Conservation (phyloP, 92 coral and sea anemone species). For the Palythoa heliodiscus region DNA sequence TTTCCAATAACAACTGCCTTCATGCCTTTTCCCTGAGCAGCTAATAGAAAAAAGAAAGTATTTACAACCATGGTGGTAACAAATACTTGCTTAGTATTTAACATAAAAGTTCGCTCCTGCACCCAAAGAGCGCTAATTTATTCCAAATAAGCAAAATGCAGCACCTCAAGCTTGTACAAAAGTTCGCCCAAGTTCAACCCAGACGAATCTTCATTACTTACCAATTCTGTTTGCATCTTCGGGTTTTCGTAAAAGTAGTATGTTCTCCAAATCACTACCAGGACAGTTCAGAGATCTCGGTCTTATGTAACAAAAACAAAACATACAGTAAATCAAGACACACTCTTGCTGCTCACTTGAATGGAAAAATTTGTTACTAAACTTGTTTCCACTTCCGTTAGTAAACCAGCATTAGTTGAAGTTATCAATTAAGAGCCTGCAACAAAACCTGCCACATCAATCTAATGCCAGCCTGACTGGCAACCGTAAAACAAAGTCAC, state of each 20-base stretch:
- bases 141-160: no score
- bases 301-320: slow-evolving; percentile 40
- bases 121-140: not conserved
- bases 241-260: slow-evolving; percentile 82
- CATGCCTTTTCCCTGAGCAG: slow-evolving; percentile 74
- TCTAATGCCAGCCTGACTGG: not conserved
- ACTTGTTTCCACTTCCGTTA: not conserved
- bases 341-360: no score
- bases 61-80: not conserved
- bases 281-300: slow-evolving; percentile 79
- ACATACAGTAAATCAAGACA: not conserved
- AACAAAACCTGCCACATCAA: not conserved
- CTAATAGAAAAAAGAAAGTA: slow-evolving; percentile 37
- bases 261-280: slow-evolving; percentile 82
- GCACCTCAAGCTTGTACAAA: not conserved
- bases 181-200: not conserved
- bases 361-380: not conserved
- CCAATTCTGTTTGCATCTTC: slow-evolving; percentile 95
- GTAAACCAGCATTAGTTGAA: not conserved
- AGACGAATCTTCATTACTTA: not conserved
- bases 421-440: not conserved
- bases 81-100: not conserved
- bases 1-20: slow-evolving; percentile 88
- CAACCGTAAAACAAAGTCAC: not conserved
- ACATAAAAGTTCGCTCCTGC: not conserved